Percentiles rank a stretch among this genome's conserved stretches.
Conservation (phyloP, 2,888 invertebrate species). For the Caenorhabditis sp. region DNA sequence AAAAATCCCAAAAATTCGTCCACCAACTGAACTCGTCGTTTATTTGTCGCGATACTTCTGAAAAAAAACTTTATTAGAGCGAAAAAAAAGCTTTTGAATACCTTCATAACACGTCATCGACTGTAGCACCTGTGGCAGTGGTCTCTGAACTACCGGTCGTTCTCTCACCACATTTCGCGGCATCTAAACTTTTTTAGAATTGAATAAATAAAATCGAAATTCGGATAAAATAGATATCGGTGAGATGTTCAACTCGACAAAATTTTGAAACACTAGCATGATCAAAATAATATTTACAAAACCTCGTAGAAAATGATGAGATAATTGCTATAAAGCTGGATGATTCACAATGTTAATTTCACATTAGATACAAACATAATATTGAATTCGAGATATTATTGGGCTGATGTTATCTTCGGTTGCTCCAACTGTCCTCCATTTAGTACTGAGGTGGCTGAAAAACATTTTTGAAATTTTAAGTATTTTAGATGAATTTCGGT, state of each 20-base stretch:
- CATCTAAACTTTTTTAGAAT: not conserved
- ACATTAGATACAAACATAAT: constrained; percentile 29
- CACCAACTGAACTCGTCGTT: constrained; percentile 4
- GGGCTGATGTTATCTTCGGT: constrained; percentile 38
- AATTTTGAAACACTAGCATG: not conserved
- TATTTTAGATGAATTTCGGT: not conserved
- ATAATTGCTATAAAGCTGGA: not conserved
- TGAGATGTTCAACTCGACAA: not conserved
- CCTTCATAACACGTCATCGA: constrained; percentile 22
- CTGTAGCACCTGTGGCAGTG: not conserved
- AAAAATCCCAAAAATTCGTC: not conserved
- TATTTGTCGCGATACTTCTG: constrained; percentile 9
- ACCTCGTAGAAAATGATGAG: not conserved
- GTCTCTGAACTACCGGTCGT: constrained; percentile 3
- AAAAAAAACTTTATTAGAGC: constrained; percentile 1
- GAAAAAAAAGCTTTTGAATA: not conserved
- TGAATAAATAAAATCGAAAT: constrained; percentile 1
- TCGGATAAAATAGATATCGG: not conserved
- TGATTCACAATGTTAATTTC: not conserved
- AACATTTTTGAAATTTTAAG: not conserved
- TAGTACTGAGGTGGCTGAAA: constrained; percentile 28
- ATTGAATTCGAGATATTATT: constrained; percentile 40
- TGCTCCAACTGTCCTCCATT: constrained; percentile 39
- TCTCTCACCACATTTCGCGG: not conserved
- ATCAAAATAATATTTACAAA: no score